phyloP scores from a whole-genome alignment of 2,888 invertebrate genomes.

The Drosophila ustulata region DNA sequence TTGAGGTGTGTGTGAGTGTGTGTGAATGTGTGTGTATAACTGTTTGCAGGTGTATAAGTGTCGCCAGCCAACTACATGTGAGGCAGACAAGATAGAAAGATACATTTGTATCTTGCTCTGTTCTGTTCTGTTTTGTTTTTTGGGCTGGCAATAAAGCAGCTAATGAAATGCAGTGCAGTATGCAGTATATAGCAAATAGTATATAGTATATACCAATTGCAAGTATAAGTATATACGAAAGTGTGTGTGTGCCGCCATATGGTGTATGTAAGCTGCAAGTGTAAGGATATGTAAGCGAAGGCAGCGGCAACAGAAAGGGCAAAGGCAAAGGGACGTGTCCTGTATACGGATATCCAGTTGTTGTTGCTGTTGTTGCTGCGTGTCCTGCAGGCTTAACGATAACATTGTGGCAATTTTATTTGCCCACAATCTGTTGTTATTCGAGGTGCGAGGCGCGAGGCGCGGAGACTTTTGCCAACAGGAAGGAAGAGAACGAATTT shows the following conservation, averaged over 20 bases:
- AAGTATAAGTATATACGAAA: slow-evolving; percentile 1
- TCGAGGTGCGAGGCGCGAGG: slow-evolving; percentile 5
- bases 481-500: slow-evolving; percentile 83
- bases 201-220: slow-evolving; percentile 8
- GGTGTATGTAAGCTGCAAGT: slow-evolving; percentile 37
- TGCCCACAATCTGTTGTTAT: slow-evolving; percentile 72
- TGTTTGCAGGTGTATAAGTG: slow-evolving; percentile 19
- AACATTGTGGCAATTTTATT: slow-evolving; percentile 78
- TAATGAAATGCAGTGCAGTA: slow-evolving; percentile 51
- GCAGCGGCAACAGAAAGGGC: neutral
- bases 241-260: slow-evolving; percentile 22
- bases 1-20: neutral
- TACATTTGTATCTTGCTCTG: slow-evolving; percentile 8
- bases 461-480: slow-evolving; percentile 58
- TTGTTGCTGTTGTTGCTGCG: slow-evolving; percentile 59
- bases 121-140: neutral
- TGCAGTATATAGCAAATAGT: neutral
- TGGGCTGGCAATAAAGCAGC: slow-evolving; percentile 40
- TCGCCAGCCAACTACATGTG: slow-evolving; percentile 23
- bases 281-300: slow-evolving; percentile 42
- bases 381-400: slow-evolving; percentile 72
- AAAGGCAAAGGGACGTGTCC: slow-evolving; percentile 30
- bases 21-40: slow-evolving; percentile 2
- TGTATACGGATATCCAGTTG: slow-evolving; percentile 47
- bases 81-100: slow-evolving; percentile 3